Evolutionary conservation across 2,888 invertebrate species (phyloP), one percentile per base, ranked within the genome.

Genomic region (Hyppa rectilinea): DNA sequence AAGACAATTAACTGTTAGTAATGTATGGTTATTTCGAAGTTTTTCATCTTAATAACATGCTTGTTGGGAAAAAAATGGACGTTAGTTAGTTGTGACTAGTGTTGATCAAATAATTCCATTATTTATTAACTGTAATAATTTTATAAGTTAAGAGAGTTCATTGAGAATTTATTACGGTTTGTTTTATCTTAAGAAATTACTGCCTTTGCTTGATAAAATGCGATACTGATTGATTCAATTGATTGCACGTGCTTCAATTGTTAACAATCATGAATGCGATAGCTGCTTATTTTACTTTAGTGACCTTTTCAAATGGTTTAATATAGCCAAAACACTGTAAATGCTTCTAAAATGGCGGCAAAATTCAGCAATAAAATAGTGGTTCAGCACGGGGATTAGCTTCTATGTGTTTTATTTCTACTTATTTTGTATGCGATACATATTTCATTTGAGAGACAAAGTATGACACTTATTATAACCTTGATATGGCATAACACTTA

Each of bases 401-500:
- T 58, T 20, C 50, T 4, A 9, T 20, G 20, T 45, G n/a, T 53
- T 26, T 61, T 40, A 20, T 71, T 43, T 38, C 5, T 12, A 14
- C 0, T 43, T 45, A 61, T 45, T 49, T n/a, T 6, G 7, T 53
- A 20, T 29, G 40, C 29, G 2, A 58, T 34, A 56, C 9, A 34
- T 49, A 23, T 14, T n/a, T n/a, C n/a, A n/a, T n/a, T n/a, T n/a
- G n/a, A n/a, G 2, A 29, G 20, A 40, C 1, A 6, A 66, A 34
- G 56, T 58, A 3, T 14, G 6, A 23, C 23, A 74, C 47, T 50
- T 31, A 23, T 31, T 34, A 12, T 9, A 38, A 47, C 10, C 1
- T 31, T 29, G n/a, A 52, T 50, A 72, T 52, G 40, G 26, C 56
- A 70, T 69, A n/a, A 55, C 9, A 38, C 52, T 68, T 23, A 31